Evolutionary conservation across 2,797 vertebrate species (phyloP).

Genomic region (Tinamus major): DNA sequence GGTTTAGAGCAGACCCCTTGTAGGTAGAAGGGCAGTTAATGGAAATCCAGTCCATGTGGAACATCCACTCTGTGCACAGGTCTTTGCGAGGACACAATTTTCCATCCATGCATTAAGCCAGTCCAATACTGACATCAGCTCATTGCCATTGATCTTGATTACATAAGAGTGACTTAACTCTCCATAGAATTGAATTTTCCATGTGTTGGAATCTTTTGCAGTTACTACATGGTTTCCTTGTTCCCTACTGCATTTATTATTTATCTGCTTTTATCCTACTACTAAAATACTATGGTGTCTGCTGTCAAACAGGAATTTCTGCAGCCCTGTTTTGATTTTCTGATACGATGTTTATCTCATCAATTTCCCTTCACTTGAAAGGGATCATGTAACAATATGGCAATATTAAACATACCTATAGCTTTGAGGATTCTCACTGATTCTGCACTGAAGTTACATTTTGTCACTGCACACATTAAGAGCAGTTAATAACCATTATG

Average conservation of each 20-base stretch:
- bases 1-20: not conserved
- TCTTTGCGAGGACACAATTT: conserved; percentile 41
- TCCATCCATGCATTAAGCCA: conserved; percentile 60
- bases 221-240: conserved; percentile 48
- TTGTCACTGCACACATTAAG: not conserved
- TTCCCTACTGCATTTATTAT: conserved; percentile 26
- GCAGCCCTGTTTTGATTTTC: not conserved
- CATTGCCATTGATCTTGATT: conserved; percentile 62
- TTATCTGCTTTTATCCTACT: not conserved
- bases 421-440: not conserved
- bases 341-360: not conserved
- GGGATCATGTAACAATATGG: fast-evolving
- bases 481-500: not conserved
- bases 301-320: not conserved
- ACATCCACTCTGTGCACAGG: conserved; percentile 11
- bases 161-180: conserved; percentile 66
- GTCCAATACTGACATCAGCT: conserved; percentile 69
- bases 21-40: conserved; percentile 9
- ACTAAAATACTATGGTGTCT: not conserved
- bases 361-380: not conserved
- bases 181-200: conserved; percentile 64
- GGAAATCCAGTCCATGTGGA: not conserved
- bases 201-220: conserved; percentile 55
- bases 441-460: not conserved
- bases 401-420: fast-evolving